phyloP scores from a whole-genome alignment of 2,888 invertebrate species.

The Drosophila koepferae region DNA sequence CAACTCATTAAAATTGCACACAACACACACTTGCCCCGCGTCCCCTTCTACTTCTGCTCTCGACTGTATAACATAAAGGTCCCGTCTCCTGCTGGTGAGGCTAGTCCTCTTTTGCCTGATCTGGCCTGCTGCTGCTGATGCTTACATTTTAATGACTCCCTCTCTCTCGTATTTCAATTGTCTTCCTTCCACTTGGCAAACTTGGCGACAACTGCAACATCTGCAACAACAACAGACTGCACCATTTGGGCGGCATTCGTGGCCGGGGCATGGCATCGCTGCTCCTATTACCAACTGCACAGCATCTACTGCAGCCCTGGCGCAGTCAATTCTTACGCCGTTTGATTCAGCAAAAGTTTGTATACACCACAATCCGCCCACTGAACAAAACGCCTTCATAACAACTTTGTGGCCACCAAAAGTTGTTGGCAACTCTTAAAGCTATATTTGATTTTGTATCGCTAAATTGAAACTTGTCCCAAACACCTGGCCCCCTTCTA shows the following conservation, averaged over 20 bases:
- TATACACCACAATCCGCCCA: slow-evolving; percentile 32
- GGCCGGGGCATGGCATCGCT: slow-evolving; percentile 54
- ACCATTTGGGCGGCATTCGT: slow-evolving; percentile 44
- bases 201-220: slow-evolving; percentile 49
- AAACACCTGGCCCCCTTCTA: slow-evolving; percentile 22
- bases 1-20: slow-evolving; percentile 80
- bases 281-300: slow-evolving; percentile 51
- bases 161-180: slow-evolving; percentile 71
- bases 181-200: slow-evolving; percentile 45
- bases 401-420: slow-evolving; percentile 14
- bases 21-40: slow-evolving; percentile 13
- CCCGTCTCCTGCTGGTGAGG: slow-evolving; percentile 9
- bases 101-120: slow-evolving; percentile 1
- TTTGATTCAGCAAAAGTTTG: slow-evolving; percentile 77
- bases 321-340: slow-evolving; percentile 73
- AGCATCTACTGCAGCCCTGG: slow-evolving; percentile 61
- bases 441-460: slow-evolving; percentile 55
- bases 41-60: neutral
- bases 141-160: slow-evolving; percentile 76
- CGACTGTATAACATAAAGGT: slow-evolving; percentile 23
- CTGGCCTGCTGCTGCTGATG: slow-evolving; percentile 19
- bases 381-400: neutral
- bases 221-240: slow-evolving; percentile 41
- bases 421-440: slow-evolving; percentile 55
- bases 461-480: slow-evolving; percentile 46